Evolutionary conservation across 2,888 invertebrate genomes (phyloP), one percentile per base, ranked within the genome.

Genomic region (Pseudeuparius sepicola): DNA sequence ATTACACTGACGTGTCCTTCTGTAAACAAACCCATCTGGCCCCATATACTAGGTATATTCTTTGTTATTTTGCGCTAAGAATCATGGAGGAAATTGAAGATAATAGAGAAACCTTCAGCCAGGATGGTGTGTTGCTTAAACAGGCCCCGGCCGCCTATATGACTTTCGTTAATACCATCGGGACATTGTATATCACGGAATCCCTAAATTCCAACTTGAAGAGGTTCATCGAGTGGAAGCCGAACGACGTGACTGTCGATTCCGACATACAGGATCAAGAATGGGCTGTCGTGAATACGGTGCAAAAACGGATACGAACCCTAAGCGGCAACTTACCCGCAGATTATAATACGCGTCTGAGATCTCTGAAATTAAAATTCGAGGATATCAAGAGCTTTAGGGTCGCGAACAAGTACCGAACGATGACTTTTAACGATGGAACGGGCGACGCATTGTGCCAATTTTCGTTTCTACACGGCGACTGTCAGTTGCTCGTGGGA

Each of bases 391-490:
- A 75, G 48, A 73, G 76, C 35, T 78, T 81, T 48, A 67, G 72
- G 40, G 63, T 76, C 2, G 66, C 49, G 3, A 46, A 50, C 29
- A 54, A 56, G 37, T 48, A 39, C 27, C 42, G 55, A 31, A 49
- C 50, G 29, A 58, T 79, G 30, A 69, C 71, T 20, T 73, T 88
- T 45, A 73, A 78, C 47, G 74, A 78, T 45, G 77, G 76, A 43
- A 75, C 78, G 60, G 71, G 78, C 30, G 75, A 81, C 1, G 74
- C 74, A 53, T 76, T 82, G 47, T 79, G 81, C 42, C 79, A 83
- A 4, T 85, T 93, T 55, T 81, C 85, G 55, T 92, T 93, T 63
- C 87, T 87, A 57, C 77, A 83, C 47, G 87, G 85, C 0, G 88
- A 89, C 49, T 86, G 87, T 1, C 83, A 85, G 50, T 73, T 76